Evolutionary conservation across 2,113 vertebrate species (phyloP).

Genomic region (Glaucomys volans): DNA sequence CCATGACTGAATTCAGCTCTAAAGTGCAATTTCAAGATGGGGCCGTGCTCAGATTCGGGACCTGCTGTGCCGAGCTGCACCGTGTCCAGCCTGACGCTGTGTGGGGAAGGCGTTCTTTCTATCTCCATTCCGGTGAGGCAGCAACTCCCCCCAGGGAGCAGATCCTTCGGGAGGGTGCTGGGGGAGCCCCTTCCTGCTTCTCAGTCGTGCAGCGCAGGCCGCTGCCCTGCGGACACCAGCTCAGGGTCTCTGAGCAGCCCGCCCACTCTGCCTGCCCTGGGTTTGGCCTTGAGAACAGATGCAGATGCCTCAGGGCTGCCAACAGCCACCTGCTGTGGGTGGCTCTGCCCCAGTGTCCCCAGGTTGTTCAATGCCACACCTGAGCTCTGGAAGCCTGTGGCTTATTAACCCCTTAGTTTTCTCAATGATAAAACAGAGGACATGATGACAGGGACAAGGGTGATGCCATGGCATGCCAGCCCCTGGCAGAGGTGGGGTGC

Average conservation of each 20-base stretch:
- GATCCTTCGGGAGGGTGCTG: no score
- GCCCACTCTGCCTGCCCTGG: accelerated
- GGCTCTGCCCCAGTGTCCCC: no score
- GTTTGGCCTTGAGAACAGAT: no score
- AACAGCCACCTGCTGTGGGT: not conserved
- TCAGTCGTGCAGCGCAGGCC: no score
- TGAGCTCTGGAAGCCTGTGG: accelerated
- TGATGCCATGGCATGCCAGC: accelerated
- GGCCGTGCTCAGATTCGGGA: accelerated
- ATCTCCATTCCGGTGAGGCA: not conserved
- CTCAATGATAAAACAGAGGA: not conserved
- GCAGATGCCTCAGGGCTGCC: no score
- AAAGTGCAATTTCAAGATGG: not conserved
- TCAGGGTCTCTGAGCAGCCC: not conserved
- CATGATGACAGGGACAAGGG: no score
- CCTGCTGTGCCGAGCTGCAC: no score
- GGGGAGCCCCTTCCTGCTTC: no score
- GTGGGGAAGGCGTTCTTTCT: no score
- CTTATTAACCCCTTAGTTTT: not conserved
- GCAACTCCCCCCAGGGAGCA: no score
- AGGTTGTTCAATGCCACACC: not conserved
- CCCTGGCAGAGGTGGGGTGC: not conserved
- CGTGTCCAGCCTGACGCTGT: not conserved
- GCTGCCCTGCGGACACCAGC: no score
- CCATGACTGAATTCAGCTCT: not conserved